phyloP scores from a whole-genome alignment of 2,113 vertebrate species.

The Aplodontia rufa region DNA sequence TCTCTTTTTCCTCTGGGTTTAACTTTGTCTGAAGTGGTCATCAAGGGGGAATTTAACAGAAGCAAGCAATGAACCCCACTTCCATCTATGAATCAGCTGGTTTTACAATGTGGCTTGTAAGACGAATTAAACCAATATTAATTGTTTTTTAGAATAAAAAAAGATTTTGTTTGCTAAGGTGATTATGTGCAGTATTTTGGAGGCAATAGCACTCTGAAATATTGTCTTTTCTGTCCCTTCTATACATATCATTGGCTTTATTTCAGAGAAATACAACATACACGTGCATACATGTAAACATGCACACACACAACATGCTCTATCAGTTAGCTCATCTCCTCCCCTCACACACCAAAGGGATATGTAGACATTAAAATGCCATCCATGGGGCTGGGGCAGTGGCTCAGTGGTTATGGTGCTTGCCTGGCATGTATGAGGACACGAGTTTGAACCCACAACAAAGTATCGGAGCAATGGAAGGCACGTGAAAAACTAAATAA shows the following conservation, averaged over 20 bases:
- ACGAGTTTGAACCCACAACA: no score
- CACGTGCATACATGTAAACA: no score
- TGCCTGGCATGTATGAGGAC: no score
- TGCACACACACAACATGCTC: background rate
- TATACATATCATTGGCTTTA: background rate
- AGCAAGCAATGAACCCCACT: background rate
- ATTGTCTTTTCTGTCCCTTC: slow-evolving; percentile 19
- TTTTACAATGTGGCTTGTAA: background rate
- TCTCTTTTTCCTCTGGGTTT: background rate
- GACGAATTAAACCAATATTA: slow-evolving; percentile 28
- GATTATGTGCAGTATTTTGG: background rate
- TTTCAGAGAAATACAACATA: slow-evolving; percentile 27
- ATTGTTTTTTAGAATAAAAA: slow-evolving; percentile 29
- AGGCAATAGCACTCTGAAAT: background rate
- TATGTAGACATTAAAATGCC: background rate
- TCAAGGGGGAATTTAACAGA: background rate
- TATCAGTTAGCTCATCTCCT: background rate
- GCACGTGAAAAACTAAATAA: no score
- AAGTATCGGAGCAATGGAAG: no score
- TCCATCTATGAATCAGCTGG: background rate
- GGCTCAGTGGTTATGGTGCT: no score
- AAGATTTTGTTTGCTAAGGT: background rate
- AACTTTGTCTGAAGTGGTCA: background rate
- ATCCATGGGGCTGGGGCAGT: no score
- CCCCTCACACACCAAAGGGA: background rate